Evolutionary conservation across 2,113 vertebrate genomes (phyloP).

Genomic region (Triplophysa dalaica): DNA sequence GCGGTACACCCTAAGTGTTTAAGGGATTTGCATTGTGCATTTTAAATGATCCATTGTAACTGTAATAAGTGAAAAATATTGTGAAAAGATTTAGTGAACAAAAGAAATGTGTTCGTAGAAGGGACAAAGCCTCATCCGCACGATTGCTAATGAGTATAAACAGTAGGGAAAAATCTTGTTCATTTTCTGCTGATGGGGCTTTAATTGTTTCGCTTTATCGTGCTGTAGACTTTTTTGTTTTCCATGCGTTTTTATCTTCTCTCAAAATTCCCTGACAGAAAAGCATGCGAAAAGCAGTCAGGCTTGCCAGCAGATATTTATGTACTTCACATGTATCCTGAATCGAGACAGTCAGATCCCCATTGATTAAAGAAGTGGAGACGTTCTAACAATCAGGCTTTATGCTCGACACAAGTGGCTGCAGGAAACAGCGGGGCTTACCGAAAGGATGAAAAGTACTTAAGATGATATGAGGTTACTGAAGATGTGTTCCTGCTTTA

Average conservation of each 20-base stretch:
- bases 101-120: slow-evolving; percentile 45
- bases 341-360: slow-evolving; percentile 70
- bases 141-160: slow-evolving; percentile 64
- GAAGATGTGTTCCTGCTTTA: slow-evolving; percentile 45
- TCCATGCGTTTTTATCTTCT: slow-evolving; percentile 52
- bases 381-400: slow-evolving; percentile 71
- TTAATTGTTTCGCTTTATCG: slow-evolving; percentile 51
- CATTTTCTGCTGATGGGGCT: slow-evolving; percentile 57
- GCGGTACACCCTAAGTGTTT: slow-evolving; percentile 49
- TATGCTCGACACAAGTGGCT: slow-evolving; percentile 65
- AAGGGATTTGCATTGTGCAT: slow-evolving; percentile 51
- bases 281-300: slow-evolving; percentile 52
- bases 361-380: slow-evolving; percentile 77
- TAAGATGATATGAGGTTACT: slow-evolving; percentile 40
- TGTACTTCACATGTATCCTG: slow-evolving; percentile 66
- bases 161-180: slow-evolving; percentile 51
- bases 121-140: slow-evolving; percentile 48
- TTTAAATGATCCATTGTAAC: slow-evolving; percentile 61
- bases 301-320: slow-evolving; percentile 72
- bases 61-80: slow-evolving; percentile 58
- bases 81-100: slow-evolving; percentile 42
- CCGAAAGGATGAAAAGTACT: slow-evolving; percentile 55
- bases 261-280: slow-evolving; percentile 45
- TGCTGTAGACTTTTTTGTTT: slow-evolving; percentile 39
- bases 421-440: slow-evolving; percentile 36